A percentile compares a stretch with the other conserved stretches of the same genome.
phyloP scores from a whole-genome alignment of 2,888 invertebrate species.

The Gerris lacustris region DNA sequence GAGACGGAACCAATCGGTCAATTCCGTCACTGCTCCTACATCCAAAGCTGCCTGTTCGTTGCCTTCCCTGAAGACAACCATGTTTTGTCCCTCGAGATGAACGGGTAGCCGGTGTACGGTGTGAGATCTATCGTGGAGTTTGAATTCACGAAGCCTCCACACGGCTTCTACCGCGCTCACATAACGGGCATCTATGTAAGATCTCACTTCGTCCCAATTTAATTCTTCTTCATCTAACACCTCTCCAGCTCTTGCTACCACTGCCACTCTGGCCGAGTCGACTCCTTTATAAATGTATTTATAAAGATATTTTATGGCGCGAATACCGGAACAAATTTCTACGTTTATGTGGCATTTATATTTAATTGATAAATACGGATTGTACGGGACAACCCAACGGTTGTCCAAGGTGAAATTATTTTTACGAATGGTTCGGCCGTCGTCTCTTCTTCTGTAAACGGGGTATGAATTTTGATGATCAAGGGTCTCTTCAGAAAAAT shows the following conservation, averaged over 20 bases:
- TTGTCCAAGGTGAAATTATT: not conserved
- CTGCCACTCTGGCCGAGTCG: not conserved
- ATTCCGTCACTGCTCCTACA: not conserved
- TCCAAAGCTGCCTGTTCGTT: not conserved
- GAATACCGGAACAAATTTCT: not conserved
- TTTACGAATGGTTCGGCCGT: not conserved
- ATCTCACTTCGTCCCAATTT: not conserved
- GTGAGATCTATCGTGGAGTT: conserved; percentile 2
- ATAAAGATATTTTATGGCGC: not conserved
- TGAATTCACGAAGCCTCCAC: not conserved
- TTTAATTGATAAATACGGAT: not conserved
- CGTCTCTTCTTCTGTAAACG: not conserved
- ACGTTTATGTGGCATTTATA: not conserved
- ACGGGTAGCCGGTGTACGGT: not conserved
- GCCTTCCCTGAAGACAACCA: not conserved
- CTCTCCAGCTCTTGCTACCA: not conserved
- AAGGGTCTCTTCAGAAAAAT: not conserved
- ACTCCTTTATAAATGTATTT: not conserved
- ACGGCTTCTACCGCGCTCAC: not conserved
- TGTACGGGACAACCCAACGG: not conserved
- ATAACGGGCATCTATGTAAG: not conserved
- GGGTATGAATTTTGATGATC: not conserved
- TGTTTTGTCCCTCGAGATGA: not conserved
- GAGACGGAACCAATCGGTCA: not conserved
- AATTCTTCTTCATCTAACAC: not conserved